phyloP scores from a whole-genome alignment of 2,113 vertebrate species.

The Beaufortia kweichowensis region DNA sequence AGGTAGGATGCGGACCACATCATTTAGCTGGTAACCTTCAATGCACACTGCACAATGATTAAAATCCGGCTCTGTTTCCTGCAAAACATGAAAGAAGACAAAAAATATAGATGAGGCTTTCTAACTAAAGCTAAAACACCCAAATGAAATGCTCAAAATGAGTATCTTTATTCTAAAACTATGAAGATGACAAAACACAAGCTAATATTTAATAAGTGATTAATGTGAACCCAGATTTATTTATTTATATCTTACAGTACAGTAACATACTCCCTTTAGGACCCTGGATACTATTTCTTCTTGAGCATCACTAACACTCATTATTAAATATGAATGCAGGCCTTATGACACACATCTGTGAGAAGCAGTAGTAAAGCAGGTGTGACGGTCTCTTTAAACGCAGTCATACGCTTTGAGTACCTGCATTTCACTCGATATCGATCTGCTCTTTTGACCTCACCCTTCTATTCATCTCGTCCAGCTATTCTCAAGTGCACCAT shows the following conservation, averaged over 20 bases:
- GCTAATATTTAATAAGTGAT: constrained; percentile 3
- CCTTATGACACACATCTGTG: constrained; percentile 13
- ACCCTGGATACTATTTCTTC: constrained; percentile 7
- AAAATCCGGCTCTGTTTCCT: constrained; percentile 98
- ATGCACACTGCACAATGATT: constrained; percentile 98
- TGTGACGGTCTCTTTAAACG: constrained; percentile 29
- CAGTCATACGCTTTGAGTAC: not conserved
- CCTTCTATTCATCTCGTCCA: not conserved
- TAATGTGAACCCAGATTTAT: not conserved
- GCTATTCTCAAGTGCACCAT: constrained; percentile 7
- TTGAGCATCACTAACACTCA: constrained; percentile 8
- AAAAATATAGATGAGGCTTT: not conserved
- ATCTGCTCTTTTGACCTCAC: constrained; percentile 26
- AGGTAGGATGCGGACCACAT: constrained; percentile 93
- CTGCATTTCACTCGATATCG: constrained; percentile 25
- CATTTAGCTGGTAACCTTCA: constrained; percentile 95
- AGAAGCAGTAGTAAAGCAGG: not conserved
- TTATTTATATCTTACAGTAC: not conserved
- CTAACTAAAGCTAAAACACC: not conserved
- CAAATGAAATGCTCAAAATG: not conserved
- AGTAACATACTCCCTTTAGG: constrained; percentile 6
- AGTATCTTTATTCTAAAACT: too few species aligned
- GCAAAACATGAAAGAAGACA: constrained; percentile 55
- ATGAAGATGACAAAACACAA: not conserved
- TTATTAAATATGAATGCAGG: constrained; percentile 29